Percentiles rank a stretch among this genome's conserved stretches.
These are phyloP conservation scores for Acholoe squamosa DNA, from an alignment of 2,888 invertebrate genomes.

Conservation along the genomic window DNA sequence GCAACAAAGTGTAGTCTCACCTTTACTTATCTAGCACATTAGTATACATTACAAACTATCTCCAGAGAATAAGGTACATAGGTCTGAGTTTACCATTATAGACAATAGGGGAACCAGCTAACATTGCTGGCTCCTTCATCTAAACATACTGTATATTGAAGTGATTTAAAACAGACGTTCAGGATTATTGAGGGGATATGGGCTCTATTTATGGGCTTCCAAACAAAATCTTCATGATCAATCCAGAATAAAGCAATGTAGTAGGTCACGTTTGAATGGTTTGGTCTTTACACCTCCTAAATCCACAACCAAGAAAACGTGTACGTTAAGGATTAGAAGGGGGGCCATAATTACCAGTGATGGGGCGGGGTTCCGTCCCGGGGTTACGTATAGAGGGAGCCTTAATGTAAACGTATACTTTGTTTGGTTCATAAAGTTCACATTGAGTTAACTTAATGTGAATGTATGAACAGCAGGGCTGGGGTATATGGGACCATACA, in stretches of 20 bases:
- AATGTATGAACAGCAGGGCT: no score
- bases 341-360: not conserved
- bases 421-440: no score
- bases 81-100: no score
- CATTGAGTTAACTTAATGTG: no score
- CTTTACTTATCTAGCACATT: no score
- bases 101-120: not conserved
- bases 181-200: not conserved
- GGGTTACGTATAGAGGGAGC: not conserved
- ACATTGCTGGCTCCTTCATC: not conserved
- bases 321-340: not conserved
- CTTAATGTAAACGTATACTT: not conserved
- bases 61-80: no score
- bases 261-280: not conserved
- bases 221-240: not conserved
- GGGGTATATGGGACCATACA: no score
- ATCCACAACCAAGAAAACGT: not conserved
- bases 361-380: no score
- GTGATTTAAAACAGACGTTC: no score
- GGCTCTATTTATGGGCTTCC: not conserved
- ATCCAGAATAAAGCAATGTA: not conserved
- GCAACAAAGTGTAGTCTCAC: no score
- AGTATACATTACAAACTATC: no score
- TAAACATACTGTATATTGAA: not conserved
- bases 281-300: not conserved